phyloP scores from a whole-genome alignment of 2,113 vertebrate species.

The Pontoporia blainvillei region DNA sequence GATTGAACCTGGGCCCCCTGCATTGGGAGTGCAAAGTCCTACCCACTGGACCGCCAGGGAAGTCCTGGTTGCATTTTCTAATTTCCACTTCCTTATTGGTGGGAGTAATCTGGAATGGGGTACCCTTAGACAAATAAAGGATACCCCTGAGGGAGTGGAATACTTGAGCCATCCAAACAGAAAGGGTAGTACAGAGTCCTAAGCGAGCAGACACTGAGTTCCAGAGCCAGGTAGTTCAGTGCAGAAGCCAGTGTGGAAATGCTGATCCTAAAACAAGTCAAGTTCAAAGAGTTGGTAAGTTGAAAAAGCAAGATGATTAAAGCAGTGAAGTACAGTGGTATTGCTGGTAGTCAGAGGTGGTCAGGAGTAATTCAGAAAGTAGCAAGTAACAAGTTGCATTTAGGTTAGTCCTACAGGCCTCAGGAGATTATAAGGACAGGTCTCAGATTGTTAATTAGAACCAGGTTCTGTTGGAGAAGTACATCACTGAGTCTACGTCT shows the following conservation, averaged over 20 bases:
- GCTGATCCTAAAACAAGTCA: neutral
- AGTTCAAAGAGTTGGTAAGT: neutral
- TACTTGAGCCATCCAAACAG: neutral
- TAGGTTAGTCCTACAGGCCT: neutral
- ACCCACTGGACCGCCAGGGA: no score
- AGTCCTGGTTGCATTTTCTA: neutral
- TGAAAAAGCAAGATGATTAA: neutral
- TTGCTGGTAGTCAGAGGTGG: neutral
- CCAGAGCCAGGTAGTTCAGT: neutral
- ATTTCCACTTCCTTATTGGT: neutral
- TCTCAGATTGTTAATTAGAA: neutral
- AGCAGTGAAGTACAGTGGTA: neutral
- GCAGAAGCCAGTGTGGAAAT: neutral
- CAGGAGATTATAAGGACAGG: neutral
- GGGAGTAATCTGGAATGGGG: neutral
- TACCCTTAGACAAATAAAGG: neutral
- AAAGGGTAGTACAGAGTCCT: neutral
- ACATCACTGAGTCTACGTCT: neutral
- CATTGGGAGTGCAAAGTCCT: no score
- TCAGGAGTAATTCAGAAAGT: neutral
- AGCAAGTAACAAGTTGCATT: neutral
- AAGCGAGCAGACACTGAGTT: neutral
- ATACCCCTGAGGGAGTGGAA: neutral
- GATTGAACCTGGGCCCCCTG: no score
- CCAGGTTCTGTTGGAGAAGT: neutral